These are phyloP conservation scores for Siphlonurus alternatus DNA, from an alignment of 2,888 invertebrate genomes.

Conservation along the genomic window DNA sequence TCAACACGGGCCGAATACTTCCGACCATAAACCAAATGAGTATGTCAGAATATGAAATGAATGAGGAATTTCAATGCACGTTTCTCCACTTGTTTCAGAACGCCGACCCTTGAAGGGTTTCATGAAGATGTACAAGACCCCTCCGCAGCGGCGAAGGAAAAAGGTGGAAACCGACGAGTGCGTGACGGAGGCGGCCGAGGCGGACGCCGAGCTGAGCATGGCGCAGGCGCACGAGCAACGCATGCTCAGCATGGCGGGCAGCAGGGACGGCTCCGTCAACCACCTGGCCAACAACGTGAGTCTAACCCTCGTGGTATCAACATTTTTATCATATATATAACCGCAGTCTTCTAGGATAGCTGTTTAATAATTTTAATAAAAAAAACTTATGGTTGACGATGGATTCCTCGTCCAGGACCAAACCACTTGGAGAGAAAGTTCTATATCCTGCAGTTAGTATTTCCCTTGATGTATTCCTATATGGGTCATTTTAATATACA, in stretches of 20 bases:
- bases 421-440: too few species aligned
- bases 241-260: background rate
- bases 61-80: too few species aligned
- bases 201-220: constrained; percentile 13
- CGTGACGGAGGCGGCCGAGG: constrained; percentile 16
- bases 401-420: too few species aligned
- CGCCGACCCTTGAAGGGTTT: constrained; percentile 31
- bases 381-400: too few species aligned
- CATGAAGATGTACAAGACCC: constrained; percentile 37
- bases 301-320: background rate
- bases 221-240: constrained; percentile 9
- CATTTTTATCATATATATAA: background rate
- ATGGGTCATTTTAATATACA: too few species aligned
- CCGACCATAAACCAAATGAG: too few species aligned
- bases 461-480: too few species aligned
- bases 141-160: constrained; percentile 28
- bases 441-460: too few species aligned
- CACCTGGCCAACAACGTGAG: background rate
- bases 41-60: too few species aligned
- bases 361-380: too few species aligned
- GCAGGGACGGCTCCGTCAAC: background rate
- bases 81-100: too few species aligned
- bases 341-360: background rate
- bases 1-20: too few species aligned
- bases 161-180: constrained; percentile 29